Evolutionary conservation across 2,888 invertebrate species (phyloP).

Genomic region (Idaea straminata): DNA sequence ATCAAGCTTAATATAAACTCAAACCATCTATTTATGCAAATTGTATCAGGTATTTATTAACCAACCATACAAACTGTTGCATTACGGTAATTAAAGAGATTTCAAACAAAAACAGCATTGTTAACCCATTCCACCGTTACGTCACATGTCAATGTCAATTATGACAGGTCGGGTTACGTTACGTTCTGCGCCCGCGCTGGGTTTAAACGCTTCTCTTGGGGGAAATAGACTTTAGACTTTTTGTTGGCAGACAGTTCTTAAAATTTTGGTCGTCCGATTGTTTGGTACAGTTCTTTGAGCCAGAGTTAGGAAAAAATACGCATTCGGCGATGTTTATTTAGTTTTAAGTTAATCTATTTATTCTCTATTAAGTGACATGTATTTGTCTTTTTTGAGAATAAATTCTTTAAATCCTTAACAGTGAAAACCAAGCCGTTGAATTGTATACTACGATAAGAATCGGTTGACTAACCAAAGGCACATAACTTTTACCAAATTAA

Average conservation of each 20-base stretch:
- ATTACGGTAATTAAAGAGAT: slow-evolving; percentile 10
- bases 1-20: background rate
- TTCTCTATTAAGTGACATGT: too few relatives aligned
- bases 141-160: slow-evolving; percentile 48
- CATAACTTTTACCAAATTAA: too few relatives aligned
- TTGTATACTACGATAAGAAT: too few relatives aligned
- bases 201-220: slow-evolving; percentile 12
- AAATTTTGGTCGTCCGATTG: background rate
- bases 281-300: background rate
- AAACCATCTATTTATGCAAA: background rate
- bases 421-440: too few relatives aligned
- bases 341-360: too few relatives aligned
- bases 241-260: background rate
- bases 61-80: slow-evolving; percentile 2
- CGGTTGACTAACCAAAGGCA: too few relatives aligned
- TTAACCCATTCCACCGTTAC: slow-evolving; percentile 42
- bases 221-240: slow-evolving; percentile 14
- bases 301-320: too few relatives aligned
- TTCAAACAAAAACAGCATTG: slow-evolving; percentile 29
- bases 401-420: too few relatives aligned
- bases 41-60: slow-evolving; percentile 8
- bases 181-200: slow-evolving; percentile 18
- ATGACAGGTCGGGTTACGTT: slow-evolving; percentile 23
- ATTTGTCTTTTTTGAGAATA: too few relatives aligned
- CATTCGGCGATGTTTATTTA: too few relatives aligned